Evolutionary conservation across 2,113 vertebrate genomes (phyloP), one percentile per base, ranked within the genome.

Genomic region (Lasiurus borealis): DNA sequence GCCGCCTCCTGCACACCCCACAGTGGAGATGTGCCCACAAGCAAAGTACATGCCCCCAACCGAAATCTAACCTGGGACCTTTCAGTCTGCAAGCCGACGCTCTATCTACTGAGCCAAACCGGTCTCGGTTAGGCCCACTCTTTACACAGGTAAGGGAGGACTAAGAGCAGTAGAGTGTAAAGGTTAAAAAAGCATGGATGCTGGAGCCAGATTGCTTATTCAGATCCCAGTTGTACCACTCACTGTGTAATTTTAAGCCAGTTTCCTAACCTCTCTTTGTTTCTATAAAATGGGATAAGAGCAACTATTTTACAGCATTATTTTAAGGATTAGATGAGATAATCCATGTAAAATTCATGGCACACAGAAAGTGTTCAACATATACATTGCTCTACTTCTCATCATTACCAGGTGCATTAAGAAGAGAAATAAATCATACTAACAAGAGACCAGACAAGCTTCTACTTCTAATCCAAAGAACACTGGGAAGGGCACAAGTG

Each of bases 161-260:
- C 25, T 0, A 81, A 4, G 85, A 80, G 82, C 12, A 34, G 10
- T 5, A 90, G 29, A 68, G 2, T 10, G 14, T 80, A 94, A 27
- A 59, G 16, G 14, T 64, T 87, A 92, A 31, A 92, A 31, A 3
- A 90, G 31, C 18, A 84, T 21, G 29, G 76, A 77, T 50, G 86
- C 78, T 40, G 13, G 12, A 75, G 54, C 21, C 50, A 88, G 69
- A 78, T 0, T 68, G 72, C 11, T 31, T 85, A 69, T 34, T 93
- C 71, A 93, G 86, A 95, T 89, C 21, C 59, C 44, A 91, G 48
- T 21, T 95, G 31, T 96, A 90, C 12, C 40, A 88, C 40, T 64
- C 75, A 91, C 16, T 59, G 19, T 31, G 8, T 62, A 48, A 82
- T 36, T 83, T 73, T 75, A 92, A 75, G 44, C 44, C 89, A 87